Evolutionary conservation across 2,888 invertebrate genomes (phyloP), one percentile per base, ranked within the genome.

Genomic region (Melikaiella ostensackeni): DNA sequence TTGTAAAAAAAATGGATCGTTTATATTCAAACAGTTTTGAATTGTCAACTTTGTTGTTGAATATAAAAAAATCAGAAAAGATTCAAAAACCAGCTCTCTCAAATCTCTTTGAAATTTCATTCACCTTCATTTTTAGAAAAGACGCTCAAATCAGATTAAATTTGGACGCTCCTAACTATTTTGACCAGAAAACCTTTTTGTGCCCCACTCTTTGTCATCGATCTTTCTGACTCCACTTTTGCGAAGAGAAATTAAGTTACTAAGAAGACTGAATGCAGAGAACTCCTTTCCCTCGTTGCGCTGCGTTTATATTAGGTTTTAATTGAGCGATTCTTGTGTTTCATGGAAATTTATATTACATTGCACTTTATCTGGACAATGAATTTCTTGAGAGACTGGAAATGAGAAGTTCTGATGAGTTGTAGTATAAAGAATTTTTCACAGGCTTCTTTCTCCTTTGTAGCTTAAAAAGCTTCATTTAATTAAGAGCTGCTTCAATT

Each of bases 291-390:
- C 24, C 13, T 64, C 42, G 24, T 64, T 35, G 35, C 19, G 38
- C 21, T 64, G 24, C 7, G 24, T 38, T 64, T 24, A 64, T 42
- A 64, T 64, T 38, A 42, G 16, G 21, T 21, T 64, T 64, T 64
- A 42, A 64, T 64, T 64, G 64, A 42, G 38, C 38, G 42, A 21
- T 64, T 64, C 24, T 64, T 7, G 24, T 24, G 38, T 64, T 64
- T 64, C 42, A 16, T 38, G 11, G 38, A 64, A 64, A 64, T 64
- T 64, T 24, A 64, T 64, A 64, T 38, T 64, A 64, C 24, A 64
- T 64, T 38, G 38, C 38, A 42, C 24, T 64, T 64, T n/a, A 21
- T 64, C 4, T 19, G 16, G 35, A 19, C 46, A 11, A 35, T 38
- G 1, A 38, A 38, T 13, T 38, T 38, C 24, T 42, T 38, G 21